A percentile compares a stretch with the other conserved stretches of the same genome.
These are phyloP conservation scores for Characodon lateralis DNA, from an alignment of 2,797 vertebrate genomes.

Conservation along the genomic window DNA sequence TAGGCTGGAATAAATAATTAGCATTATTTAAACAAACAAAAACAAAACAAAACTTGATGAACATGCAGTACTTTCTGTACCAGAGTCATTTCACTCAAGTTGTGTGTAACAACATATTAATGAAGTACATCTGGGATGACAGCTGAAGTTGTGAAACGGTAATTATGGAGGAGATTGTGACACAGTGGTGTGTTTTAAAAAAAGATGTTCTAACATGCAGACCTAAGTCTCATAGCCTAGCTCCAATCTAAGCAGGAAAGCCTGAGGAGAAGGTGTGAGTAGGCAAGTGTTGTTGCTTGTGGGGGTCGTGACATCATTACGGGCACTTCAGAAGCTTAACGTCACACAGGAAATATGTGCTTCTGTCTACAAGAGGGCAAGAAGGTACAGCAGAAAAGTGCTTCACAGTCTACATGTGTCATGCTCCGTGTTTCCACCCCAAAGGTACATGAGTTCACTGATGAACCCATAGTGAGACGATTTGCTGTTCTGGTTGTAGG, in stretches of 20 bases:
- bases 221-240: constrained; percentile 25
- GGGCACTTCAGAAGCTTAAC: constrained; percentile 17
- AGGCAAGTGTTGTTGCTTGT: neutral
- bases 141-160: constrained; percentile 6
- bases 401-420: constrained; percentile 19
- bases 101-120: neutral
- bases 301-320: constrained; percentile 37
- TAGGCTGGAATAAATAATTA: constrained; percentile 28
- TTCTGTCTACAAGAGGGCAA: constrained; percentile 38
- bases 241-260: constrained; percentile 30
- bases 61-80: neutral
- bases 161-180: neutral
- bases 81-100: constrained; percentile 8
- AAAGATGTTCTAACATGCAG: constrained; percentile 36
- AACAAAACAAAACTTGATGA: constrained; percentile 16
- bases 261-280: neutral
- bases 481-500: constrained; percentile 6
- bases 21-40: constrained; percentile 1
- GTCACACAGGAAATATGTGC: constrained; percentile 45
- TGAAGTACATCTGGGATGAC: neutral
- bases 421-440: constrained; percentile 29
- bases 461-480: constrained; percentile 4
- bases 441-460: constrained; percentile 22
- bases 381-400: constrained; percentile 6
- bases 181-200: constrained; percentile 11